Base-by-base conservation (phyloP, 1,140 invertebrate genomes). In the Orchestia grillus region DNA sequence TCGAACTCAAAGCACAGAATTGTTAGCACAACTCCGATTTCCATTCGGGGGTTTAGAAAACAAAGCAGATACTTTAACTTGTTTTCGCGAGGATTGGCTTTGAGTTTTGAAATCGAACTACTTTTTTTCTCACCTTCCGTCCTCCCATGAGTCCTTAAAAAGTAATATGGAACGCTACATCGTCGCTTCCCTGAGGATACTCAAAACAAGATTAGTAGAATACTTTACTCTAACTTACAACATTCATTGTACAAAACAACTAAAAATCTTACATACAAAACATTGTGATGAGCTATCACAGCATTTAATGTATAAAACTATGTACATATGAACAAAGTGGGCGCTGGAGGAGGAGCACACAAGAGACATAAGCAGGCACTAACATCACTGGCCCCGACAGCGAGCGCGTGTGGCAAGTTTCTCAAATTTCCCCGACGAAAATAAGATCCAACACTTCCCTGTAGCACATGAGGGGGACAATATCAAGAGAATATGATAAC, bases 201-300 rank as follows among this genome's bases (percentile, higher is more conserved):
- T 42, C 8, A 42, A 45, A 45, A 45, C 41, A 44, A n/a, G 40
- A 44, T 42, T 94, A 94, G 92, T 94, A 94, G 92, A 94, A 94
- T 94, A 94, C 43, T 94, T 94, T 94, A 94, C 92, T 94, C 92
- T 94, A 94, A 16, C 44, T 45, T 94, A 94, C 92, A 94, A 90
- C 92, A 94, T 94, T 94, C 92, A 94, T 94, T 94, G 92, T 94
- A 94, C 92, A 94, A 94, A 94, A 94, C 92, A 94, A 94, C 92
- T 94, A 94, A 94, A 94, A 94, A 94, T 94, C 43, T 94, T 94
- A 94, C 92, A 94, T 94, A 94, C 92, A 94, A 94, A 94, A 94
- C 92, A 94, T 94, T 94, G 92, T 94, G 92, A 94, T 94, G 92
- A 94, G 44, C 44, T 94, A 94, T 94, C 92, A 94, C 92, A 94